Percentiles rank a stretch among this genome's conserved stretches.
Conservation (phyloP, 2,113 vertebrate genomes). For the Helogale parvula region DNA sequence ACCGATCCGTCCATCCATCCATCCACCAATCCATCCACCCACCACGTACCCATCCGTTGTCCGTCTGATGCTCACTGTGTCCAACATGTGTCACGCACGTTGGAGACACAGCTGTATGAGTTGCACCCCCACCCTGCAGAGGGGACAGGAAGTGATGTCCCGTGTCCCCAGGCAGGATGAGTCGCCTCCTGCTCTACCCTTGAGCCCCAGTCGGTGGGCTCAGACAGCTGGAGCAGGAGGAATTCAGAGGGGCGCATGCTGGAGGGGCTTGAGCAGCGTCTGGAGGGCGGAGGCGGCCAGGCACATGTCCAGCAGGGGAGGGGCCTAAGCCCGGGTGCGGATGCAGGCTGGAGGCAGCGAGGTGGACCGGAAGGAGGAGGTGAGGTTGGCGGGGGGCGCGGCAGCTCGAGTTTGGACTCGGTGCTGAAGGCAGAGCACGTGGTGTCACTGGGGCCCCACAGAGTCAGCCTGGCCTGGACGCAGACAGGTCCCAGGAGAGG, state of each 20-base stretch:
- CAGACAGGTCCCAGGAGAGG: accelerated
- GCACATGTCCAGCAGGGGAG: not conserved
- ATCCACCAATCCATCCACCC: no score
- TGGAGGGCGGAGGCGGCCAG: not conserved
- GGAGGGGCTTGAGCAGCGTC: not conserved
- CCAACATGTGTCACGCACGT: no score
- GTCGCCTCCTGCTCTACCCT: not conserved
- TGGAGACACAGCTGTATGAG: not conserved
- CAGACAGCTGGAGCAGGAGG: not conserved
- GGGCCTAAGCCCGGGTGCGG: accelerated
- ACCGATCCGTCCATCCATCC: no score
- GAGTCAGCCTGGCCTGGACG: not conserved
- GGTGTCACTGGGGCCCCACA: accelerated
- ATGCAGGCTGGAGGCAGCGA: not conserved
- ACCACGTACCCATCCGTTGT: not conserved
- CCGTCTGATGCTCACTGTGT: not conserved
- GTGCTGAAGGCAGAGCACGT: not conserved
- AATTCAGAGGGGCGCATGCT: not conserved
- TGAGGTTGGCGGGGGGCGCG: no score
- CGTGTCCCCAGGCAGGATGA: not conserved
- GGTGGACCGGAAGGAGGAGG: accelerated
- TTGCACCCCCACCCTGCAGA: not conserved
- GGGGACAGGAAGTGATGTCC: no score
- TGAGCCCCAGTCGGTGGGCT: not conserved
- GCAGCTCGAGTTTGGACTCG: not conserved